Base-by-base conservation (phyloP, 2,888 invertebrate species). In the Pegoplata infirma region DNA sequence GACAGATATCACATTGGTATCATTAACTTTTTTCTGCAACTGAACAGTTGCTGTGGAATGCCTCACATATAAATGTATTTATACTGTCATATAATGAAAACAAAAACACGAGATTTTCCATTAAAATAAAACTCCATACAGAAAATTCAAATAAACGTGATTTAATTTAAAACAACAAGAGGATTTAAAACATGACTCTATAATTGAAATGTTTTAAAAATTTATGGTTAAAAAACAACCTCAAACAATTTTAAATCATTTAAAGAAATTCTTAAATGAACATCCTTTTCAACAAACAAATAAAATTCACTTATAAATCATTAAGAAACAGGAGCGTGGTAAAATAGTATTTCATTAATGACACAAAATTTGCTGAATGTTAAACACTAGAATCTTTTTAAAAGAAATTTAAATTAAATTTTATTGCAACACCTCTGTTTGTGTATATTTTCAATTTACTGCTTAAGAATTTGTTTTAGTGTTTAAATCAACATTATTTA, bases 401-500 rank as follows among this genome's bases (percentile, higher is more conserved):
- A 32, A 32, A 32, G 25, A 3, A 28, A 53, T 28, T 25, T 28
- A 3, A 53, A 53, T 6, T 56, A 40, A 44, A n/a, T 46, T 59
- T 12, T 12, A 5, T 40, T n/a, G n/a, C 36, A 2, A 40, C 44
- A 5, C n/a, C 16, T 23, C 40, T 36, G 32, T 58, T 55, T 8
- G 12, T 28, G 55, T n/a, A 17, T 25, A 61, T 49, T 40, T 66
- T 53, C 67, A 72, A 75, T 79, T 75, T 75, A 75, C 61, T 56
- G 61, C 63, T 58, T 46, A 72, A 72, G 75, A 76, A 79, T 75
- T 79, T 79, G 67, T 56, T 79, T 79, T 58, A 56, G 71, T 71
- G 71, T 72, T 75, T 72, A 86, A 86, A 88, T 87, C 88, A 87
- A 87, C 87, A 88, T 88, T 87, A 87, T 87, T 87, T 86, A 85